Conservation (phyloP, 92 coral and sea anemone species). For the Galaxea fascicularis region DNA sequence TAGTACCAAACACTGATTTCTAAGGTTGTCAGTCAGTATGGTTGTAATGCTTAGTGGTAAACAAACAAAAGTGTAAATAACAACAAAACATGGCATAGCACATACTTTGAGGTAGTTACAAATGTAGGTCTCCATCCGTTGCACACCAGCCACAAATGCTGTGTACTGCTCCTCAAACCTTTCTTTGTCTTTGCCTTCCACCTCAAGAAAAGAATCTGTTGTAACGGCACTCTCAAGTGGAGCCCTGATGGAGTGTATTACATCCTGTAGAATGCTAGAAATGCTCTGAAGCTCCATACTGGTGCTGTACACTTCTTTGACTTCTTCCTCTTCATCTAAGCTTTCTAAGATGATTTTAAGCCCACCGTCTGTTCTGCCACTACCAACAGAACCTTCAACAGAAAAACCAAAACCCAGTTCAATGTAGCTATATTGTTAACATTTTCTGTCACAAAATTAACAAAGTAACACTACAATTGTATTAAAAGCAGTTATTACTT, state of each 20-base stretch:
- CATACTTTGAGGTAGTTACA: slow-evolving; percentile 90
- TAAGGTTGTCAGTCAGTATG: too few relatives aligned
- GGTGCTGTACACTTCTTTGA: slow-evolving; percentile 69
- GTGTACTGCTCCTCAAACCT: slow-evolving; percentile 89
- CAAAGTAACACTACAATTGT: too few relatives aligned
- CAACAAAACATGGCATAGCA: neutral
- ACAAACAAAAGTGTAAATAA: too few relatives aligned
- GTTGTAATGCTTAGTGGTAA: too few relatives aligned
- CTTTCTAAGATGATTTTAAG: slow-evolving; percentile 62
- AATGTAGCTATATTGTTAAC: too few relatives aligned
- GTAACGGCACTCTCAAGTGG: slow-evolving; percentile 76
- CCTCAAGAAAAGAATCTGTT: slow-evolving; percentile 81
- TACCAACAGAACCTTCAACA: slow-evolving; percentile 54
- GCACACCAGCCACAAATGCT: slow-evolving; percentile 84
- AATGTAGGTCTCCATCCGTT: slow-evolving; percentile 76
- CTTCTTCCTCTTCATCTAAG: slow-evolving; percentile 82
- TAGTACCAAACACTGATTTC: too few relatives aligned
- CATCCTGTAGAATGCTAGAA: slow-evolving; percentile 70
- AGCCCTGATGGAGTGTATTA: slow-evolving; percentile 69
- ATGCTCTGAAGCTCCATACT: slow-evolving; percentile 76
- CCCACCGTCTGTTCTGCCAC: slow-evolving; percentile 60
- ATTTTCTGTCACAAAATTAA: too few relatives aligned
- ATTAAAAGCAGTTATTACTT: too few relatives aligned
- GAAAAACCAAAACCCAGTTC: neutral
- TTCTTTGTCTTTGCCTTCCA: slow-evolving; percentile 84